These are phyloP conservation scores for Autographa pulchrina DNA, from an alignment of 2,888 invertebrate species.

Conservation along the genomic window DNA sequence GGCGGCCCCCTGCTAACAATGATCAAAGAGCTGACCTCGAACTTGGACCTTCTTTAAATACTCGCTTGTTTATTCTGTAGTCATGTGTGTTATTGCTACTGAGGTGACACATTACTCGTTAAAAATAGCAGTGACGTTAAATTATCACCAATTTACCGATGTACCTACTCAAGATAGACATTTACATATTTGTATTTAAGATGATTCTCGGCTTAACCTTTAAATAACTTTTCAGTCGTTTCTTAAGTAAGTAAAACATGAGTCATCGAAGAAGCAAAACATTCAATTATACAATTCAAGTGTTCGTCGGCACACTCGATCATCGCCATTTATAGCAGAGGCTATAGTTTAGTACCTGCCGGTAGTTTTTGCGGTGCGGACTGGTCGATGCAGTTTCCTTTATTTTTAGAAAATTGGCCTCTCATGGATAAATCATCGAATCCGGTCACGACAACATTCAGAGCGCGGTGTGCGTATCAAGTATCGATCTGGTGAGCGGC, in stretches of 20 bases:
- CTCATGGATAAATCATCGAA: slow-evolving; percentile 73
- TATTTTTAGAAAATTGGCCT: slow-evolving; percentile 66
- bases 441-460: slow-evolving; percentile 79
- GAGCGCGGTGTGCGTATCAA: slow-evolving; percentile 84
- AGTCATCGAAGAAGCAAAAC: slow-evolving; percentile 35
- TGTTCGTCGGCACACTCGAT: slow-evolving; percentile 44
- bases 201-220: neutral
- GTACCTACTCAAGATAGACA: neutral
- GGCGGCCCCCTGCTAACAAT: slow-evolving; percentile 62
- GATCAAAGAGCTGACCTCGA: slow-evolving; percentile 68
- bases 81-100: slow-evolving; percentile 29
- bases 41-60: slow-evolving; percentile 60
- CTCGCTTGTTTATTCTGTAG: slow-evolving; percentile 41
- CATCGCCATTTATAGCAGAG: slow-evolving; percentile 58
- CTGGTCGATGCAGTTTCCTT: slow-evolving; percentile 54
- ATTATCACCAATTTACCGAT: neutral
- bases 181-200: neutral
- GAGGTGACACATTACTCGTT: slow-evolving; percentile 19
- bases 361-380: slow-evolving; percentile 52
- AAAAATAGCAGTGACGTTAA: neutral
- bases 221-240: neutral
- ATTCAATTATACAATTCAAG: slow-evolving; percentile 37
- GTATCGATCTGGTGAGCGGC: slow-evolving; percentile 85
- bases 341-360: slow-evolving; percentile 47
- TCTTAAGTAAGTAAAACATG: slow-evolving; percentile 18